Conservation (phyloP, 2,797 vertebrate species). For the Anableps anableps region DNA sequence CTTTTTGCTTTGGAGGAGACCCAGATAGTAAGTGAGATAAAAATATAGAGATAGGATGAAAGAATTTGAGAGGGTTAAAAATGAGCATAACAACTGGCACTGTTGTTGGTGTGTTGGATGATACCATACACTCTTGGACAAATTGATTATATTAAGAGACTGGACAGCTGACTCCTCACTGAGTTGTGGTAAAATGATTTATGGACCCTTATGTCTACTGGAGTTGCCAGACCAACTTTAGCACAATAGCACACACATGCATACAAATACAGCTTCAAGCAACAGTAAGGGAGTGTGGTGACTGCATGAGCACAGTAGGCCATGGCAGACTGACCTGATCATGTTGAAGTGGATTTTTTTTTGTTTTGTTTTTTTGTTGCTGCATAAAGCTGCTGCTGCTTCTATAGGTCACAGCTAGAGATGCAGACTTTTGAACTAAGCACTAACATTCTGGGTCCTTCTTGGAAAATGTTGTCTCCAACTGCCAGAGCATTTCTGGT, state of each 20-base stretch:
- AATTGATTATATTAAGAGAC: slow-evolving; percentile 61
- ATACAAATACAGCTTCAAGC: not conserved
- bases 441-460: no score
- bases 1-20: slow-evolving; percentile 15
- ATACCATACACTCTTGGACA: slow-evolving; percentile 41
- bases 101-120: slow-evolving; percentile 52
- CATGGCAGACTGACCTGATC: not conserved
- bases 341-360: not conserved
- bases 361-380: not conserved
- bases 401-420: not conserved
- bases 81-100: slow-evolving; percentile 19
- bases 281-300: not conserved
- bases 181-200: slow-evolving; percentile 60
- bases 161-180: slow-evolving; percentile 35
- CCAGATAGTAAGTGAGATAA: slow-evolving; percentile 19
- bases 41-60: slow-evolving; percentile 24
- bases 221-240: slow-evolving; percentile 22
- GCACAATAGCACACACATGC: slow-evolving; percentile 25
- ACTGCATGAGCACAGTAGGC: not conserved
- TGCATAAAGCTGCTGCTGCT: not conserved
- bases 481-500: no score
- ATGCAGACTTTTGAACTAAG: no score
- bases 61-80: slow-evolving; percentile 25
- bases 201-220: slow-evolving; percentile 52
- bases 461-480: no score